phyloP scores from a whole-genome alignment of 2,888 invertebrate genomes.

The Rhamphomyia laevipes region DNA sequence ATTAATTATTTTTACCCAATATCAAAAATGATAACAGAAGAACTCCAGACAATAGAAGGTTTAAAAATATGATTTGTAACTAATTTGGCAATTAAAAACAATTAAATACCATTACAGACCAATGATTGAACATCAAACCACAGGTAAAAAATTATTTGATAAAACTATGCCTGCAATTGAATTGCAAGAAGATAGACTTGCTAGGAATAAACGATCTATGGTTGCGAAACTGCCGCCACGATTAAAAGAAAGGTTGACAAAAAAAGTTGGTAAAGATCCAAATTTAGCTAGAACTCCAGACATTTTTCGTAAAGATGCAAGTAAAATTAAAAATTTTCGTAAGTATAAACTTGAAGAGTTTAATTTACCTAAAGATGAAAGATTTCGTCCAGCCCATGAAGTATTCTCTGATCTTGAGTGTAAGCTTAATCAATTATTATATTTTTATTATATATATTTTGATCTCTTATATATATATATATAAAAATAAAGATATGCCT shows the following conservation, averaged over 20 bases:
- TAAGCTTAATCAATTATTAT: slow-evolving; percentile 1
- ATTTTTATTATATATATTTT: not conserved
- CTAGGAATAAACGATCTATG: not conserved
- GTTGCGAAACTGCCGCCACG: slow-evolving; percentile 4
- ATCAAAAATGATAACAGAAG: too few relatives aligned
- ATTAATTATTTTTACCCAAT: too few relatives aligned
- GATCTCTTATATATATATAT: not conserved
- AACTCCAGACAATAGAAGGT: too few relatives aligned
- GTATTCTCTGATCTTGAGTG: slow-evolving; percentile 8
- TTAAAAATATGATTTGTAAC: too few relatives aligned
- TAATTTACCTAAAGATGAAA: slow-evolving; percentile 13
- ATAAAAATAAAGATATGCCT: not conserved
- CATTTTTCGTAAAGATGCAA: not conserved
- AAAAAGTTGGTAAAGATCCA: not conserved
- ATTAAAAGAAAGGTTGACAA: slow-evolving; percentile 1
- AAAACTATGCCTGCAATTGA: too few relatives aligned
- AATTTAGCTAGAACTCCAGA: not conserved
- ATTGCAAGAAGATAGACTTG: too few relatives aligned
- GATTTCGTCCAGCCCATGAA: slow-evolving; percentile 11
- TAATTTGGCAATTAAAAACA: not conserved
- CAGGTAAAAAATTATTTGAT: too few relatives aligned
- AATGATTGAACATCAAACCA: too few relatives aligned
- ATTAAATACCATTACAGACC: not conserved
- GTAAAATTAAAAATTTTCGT: too few relatives aligned
- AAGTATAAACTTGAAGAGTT: slow-evolving; percentile 16